Evolutionary conservation across 2,113 vertebrate genomes (phyloP), one percentile per base, ranked within the genome.

Genomic region (Oncorhynchus nerka): DNA sequence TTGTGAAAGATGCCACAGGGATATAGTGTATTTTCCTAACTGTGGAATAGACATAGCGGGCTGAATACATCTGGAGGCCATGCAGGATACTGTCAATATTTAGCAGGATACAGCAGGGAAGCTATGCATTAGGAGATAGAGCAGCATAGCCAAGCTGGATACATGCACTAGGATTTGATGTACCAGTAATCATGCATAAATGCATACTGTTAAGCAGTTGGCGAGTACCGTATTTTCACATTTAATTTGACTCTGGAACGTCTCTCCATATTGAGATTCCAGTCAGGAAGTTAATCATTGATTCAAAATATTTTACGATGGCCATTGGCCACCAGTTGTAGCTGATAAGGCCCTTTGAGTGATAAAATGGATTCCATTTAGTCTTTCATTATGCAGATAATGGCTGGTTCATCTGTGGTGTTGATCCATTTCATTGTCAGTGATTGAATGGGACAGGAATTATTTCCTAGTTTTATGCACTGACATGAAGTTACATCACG

Each of bases 361-460:
- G 9, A 22, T 68, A 2, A 68, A 75, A 75, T 65, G 1, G 2
- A 78, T 55, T 30, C 0, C 12, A 28, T 78, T 71, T 68, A 20
- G 11, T 39, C 30, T n/a, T 72, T 28, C 26, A 59, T 59, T 72
- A 72, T 32, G 51, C 19, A 22, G 68, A 45, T 39, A 7, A 3
- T 5, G 11, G 22, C 49, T 30, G 28, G 49, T 26, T 59, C 19
- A 28, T 22, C 39, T 48, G 67, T 20, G 4, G 0, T 22, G 2
- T 64, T 34, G 8, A 30, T 28, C 26, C 5, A 32, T 26, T 66
- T 5, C 12, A 30, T 4, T 64, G 5, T 26, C 19, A 26, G 2
- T 75, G 69, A 72, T 69, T 71, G 12, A 62, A 68, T 22, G 26
- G 45, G n/a, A 61, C 15, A 28, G 69, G 19, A 70, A 48, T 11